phyloP scores from a whole-genome alignment of 1,140 invertebrate genomes.

The Megalonaias nervosa region DNA sequence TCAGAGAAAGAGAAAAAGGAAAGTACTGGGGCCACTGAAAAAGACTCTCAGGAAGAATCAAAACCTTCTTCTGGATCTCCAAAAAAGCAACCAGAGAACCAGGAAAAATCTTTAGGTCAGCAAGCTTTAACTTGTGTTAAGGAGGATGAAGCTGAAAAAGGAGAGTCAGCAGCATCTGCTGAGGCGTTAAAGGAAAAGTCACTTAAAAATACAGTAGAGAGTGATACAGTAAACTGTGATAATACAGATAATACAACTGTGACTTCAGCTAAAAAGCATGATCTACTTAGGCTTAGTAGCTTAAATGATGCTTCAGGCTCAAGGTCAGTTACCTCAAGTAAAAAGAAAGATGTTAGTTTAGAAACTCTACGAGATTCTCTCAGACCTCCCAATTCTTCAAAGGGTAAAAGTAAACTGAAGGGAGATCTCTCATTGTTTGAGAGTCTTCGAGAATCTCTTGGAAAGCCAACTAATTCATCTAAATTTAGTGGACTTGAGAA shows the following conservation, averaged over 20 bases:
- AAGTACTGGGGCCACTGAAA: slow-evolving; percentile 13
- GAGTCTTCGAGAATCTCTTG: slow-evolving; percentile 54
- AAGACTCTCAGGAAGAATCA: slow-evolving; percentile 1
- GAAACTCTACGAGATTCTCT: slow-evolving; percentile 32
- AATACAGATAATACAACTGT: slow-evolving; percentile 11
- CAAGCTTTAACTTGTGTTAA: slow-evolving; percentile 35
- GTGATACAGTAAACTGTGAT: slow-evolving; percentile 27
- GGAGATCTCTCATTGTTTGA: slow-evolving; percentile 49
- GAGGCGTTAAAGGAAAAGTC: slow-evolving; percentile 1
- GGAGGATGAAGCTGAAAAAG: slow-evolving; percentile 21
- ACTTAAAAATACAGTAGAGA: slow-evolving; percentile 6
- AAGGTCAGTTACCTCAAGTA: slow-evolving; percentile 28
- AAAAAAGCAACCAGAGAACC: neutral
- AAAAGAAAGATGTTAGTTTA: slow-evolving; percentile 45
- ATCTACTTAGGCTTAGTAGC: slow-evolving; percentile 37
- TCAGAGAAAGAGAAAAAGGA: slow-evolving; percentile 12
- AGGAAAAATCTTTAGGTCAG: neutral
- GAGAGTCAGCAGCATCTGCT: neutral
- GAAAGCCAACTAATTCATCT: slow-evolving; percentile 56
- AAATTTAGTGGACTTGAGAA: slow-evolving; percentile 56
- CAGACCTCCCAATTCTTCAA: slow-evolving; percentile 55
- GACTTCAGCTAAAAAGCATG: slow-evolving; percentile 25
- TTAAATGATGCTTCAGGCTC: slow-evolving; percentile 28
- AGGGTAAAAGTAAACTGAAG: slow-evolving; percentile 42
- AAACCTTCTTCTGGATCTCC: too few species aligned